Conservation (phyloP, 2,888 invertebrate genomes). For the Ophion slaviceki region DNA sequence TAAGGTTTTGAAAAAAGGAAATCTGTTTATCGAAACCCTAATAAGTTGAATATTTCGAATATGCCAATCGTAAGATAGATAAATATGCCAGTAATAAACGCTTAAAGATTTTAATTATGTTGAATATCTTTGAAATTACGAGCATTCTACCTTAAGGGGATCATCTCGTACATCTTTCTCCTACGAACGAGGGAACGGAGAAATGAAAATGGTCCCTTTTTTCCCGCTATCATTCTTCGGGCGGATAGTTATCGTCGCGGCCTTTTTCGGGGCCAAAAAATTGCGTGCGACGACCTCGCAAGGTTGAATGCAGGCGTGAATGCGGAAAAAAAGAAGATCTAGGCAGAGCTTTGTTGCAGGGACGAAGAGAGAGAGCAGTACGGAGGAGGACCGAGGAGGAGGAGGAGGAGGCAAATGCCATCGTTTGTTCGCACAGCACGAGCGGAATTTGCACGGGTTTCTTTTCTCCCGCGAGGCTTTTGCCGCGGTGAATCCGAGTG, state of each 20-base stretch:
- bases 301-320: conserved; percentile 59
- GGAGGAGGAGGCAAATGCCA: conserved; percentile 61
- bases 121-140: too few species aligned
- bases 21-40: too few species aligned
- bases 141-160: too few species aligned
- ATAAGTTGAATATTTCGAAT: too few species aligned
- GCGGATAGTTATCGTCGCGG: not conserved
- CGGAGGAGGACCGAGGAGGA: not conserved
- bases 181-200: not conserved
- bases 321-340: conserved; percentile 43
- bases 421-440: conserved; percentile 64
- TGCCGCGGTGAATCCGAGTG: conserved; percentile 42
- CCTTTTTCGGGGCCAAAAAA: conserved; percentile 19
- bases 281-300: conserved; percentile 30
- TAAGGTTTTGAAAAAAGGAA: too few species aligned
- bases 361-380: conserved; percentile 22
- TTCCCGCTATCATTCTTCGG: not conserved
- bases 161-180: too few species aligned
- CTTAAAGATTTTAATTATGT: too few species aligned
- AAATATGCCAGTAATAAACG: too few species aligned
- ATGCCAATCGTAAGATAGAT: too few species aligned
- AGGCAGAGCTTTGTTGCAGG: conserved; percentile 46
- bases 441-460: conserved; percentile 61
- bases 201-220: conserved; percentile 12
- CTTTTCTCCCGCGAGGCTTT: conserved; percentile 48